Evolutionary conservation across 2,113 vertebrate genomes (phyloP).

Genomic region (Lutjanus erythropterus): DNA sequence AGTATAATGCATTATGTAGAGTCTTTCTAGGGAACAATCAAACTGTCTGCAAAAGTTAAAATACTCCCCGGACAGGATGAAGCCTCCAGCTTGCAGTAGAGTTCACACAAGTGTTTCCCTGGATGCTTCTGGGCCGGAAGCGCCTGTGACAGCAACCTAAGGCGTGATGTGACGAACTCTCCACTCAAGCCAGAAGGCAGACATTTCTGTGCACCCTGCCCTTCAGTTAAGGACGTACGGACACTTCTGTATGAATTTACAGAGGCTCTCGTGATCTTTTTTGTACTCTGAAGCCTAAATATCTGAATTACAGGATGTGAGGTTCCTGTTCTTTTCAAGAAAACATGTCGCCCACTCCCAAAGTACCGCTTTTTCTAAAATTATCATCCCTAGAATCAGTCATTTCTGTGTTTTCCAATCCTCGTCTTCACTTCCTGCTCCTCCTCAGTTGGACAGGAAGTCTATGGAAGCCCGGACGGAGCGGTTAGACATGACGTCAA

Average conservation of each 20-base stretch:
- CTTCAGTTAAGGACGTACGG: neutral
- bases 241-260: too few relatives aligned
- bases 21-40: neutral
- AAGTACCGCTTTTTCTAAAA: conserved; percentile 53
- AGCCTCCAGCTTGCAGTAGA: neutral
- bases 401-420: conserved; percentile 37
- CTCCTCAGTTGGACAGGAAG: conserved; percentile 92
- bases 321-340: neutral
- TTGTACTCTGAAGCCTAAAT: conserved; percentile 1
- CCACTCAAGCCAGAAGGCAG: neutral
- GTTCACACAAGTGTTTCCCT: conserved; percentile 1
- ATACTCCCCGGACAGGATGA: neutral
- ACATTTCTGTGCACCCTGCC: neutral
- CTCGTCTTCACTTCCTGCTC: conserved; percentile 50
- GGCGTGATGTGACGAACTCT: neutral
- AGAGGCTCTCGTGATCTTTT: neutral
- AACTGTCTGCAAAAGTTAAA: neutral
- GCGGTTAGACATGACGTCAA: conserved; percentile 89
- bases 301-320: neutral
- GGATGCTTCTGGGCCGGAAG: conserved; percentile 15
- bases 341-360: conserved; percentile 37
- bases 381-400: conserved; percentile 28
- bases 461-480: conserved; percentile 92
- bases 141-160: neutral
- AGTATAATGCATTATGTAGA: conserved; percentile 19